These are phyloP conservation scores for Coilia nasus DNA, from an alignment of 2,797 vertebrate species.

Conservation along the genomic window DNA sequence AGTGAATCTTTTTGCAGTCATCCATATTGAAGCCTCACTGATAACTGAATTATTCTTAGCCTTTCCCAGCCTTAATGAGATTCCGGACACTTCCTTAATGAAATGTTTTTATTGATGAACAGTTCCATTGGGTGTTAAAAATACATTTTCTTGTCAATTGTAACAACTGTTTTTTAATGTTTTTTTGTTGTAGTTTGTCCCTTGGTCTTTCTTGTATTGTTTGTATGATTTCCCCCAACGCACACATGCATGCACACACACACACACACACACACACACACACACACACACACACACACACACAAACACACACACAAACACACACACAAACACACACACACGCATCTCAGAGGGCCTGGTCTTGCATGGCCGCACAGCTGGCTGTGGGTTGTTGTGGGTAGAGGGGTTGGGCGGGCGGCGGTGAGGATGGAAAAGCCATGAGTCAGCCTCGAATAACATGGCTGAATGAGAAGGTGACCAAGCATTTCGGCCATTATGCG, in stretches of 20 bases:
- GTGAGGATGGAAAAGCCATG: constrained; percentile 52
- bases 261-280: neutral
- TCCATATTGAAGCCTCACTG: neutral
- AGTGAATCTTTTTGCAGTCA: neutral
- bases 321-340: neutral
- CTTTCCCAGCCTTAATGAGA: neutral
- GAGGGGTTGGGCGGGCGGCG: constrained; percentile 23
- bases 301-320: neutral
- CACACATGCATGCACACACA: too few species aligned
- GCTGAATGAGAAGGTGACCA: constrained; percentile 66
- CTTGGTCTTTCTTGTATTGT: neutral
- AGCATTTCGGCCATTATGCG: constrained; percentile 68
- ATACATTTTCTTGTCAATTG: neutral
- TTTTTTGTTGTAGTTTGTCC: neutral
- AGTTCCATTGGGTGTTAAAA: neutral
- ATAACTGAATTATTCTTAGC: neutral
- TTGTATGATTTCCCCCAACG: neutral
- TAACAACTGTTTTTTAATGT: neutral
- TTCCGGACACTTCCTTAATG: neutral
- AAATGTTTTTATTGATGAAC: neutral
- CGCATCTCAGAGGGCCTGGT: neutral
- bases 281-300: too few species aligned
- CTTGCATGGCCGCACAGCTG: constrained; percentile 48
- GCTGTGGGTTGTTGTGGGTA: neutral
- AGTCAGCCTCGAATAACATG: constrained; percentile 61